Evolutionary conservation across 2,113 vertebrate species (phyloP).

Genomic region (Felis catus): DNA sequence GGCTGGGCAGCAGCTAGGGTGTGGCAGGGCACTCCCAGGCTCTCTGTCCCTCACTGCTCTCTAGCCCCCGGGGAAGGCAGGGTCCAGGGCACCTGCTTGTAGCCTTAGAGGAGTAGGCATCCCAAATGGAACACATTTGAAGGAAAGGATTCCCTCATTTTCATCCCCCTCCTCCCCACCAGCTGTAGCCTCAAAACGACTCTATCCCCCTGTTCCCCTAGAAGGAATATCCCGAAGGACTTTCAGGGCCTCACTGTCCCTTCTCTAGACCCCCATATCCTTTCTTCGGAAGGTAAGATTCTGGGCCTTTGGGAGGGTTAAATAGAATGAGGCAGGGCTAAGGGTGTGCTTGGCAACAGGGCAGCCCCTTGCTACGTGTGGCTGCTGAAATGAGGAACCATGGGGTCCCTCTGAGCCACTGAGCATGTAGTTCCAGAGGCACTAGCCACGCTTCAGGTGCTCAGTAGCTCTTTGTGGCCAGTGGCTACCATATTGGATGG

Average conservation of each 20-base stretch:
- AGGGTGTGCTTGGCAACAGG: fast-evolving
- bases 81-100: neutral
- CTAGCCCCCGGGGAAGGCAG: neutral
- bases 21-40: neutral
- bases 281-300: neutral
- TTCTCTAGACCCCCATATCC: neutral
- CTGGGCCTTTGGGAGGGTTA: neutral
- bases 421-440: fast-evolving
- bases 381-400: neutral
- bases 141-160: neutral
- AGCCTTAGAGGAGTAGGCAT: too few relatives aligned
- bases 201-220: neutral
- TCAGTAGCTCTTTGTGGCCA: fast-evolving
- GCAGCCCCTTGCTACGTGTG: fast-evolving
- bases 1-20: neutral
- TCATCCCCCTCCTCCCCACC: neutral
- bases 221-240: neutral
- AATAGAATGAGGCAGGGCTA: neutral
- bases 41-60: neutral
- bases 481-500: neutral
- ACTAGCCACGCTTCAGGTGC: neutral
- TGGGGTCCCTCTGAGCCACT: neutral
- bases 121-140: neutral
- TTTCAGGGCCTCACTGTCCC: neutral
- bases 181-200: neutral